These are phyloP conservation scores for Digitonthophagus gazella DNA, from an alignment of 2,888 invertebrate species.

Conservation along the genomic window DNA sequence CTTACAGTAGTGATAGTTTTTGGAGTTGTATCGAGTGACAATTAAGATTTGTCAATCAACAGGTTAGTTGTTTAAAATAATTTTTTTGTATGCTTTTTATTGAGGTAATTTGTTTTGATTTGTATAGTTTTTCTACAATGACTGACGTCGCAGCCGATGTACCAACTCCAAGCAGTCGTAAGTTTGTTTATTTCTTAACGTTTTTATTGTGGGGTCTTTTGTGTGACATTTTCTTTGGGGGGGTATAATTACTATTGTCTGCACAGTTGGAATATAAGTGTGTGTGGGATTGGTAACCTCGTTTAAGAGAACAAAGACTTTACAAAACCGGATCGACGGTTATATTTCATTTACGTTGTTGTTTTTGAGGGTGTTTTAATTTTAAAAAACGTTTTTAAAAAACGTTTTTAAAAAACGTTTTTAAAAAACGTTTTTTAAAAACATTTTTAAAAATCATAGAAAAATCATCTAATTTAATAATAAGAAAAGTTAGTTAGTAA, in stretches of 20 bases:
- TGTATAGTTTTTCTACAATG: too few species aligned
- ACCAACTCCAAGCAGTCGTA: not conserved
- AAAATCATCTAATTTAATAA: too few species aligned
- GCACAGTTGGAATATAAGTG: not conserved
- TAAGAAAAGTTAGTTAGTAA: too few species aligned
- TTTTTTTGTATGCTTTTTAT: not conserved
- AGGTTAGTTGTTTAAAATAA: not conserved
- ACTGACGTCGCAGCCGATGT: not conserved
- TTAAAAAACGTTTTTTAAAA: too few species aligned
- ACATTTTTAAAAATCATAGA: too few species aligned
- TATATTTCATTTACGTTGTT: not conserved
- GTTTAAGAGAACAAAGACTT: not conserved
- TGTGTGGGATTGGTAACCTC: not conserved
- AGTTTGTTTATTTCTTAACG: not conserved
- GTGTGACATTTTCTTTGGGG: too few species aligned
- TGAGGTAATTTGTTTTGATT: not conserved
- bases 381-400: too few species aligned
- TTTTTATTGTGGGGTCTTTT: too few species aligned
- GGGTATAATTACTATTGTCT: not conserved
- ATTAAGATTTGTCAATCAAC: not conserved
- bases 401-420: too few species aligned
- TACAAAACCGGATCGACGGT: not conserved
- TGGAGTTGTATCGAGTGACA: not conserved
- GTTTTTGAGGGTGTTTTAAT: not conserved
- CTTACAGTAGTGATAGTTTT: not conserved